Evolutionary conservation across 1,140 invertebrate genomes (phyloP), one percentile per base, ranked within the genome.

Genomic region (Bombus affinis): DNA sequence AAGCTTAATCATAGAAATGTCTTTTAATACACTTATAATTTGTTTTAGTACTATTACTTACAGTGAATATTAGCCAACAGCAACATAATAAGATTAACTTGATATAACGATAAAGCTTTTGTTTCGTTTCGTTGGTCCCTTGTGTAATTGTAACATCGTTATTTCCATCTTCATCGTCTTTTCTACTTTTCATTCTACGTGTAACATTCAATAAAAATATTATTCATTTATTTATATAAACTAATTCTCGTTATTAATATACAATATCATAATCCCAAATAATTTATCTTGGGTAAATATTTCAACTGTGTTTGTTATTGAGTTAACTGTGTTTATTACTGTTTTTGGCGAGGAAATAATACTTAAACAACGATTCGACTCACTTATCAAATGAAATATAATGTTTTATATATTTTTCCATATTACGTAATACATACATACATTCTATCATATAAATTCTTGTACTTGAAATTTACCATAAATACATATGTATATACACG

Each of bases 11-110:
- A 22, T n/a, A 5, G 5, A 42, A 28, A 28, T n/a, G 15, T 42
- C 15, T 39, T 72, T 15, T 18, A 18, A 72, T 42, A 15, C 1
- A 22, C 18, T 22, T n/a, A 12, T 39, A 83, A 59, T 62, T n/a
- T 13, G 28, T 8, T 8, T 53, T 8, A 53, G 18, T 5, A n/a
- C 28, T 28, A 2, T 62, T 62, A 88, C 91, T 92, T 87, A 93
- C 94, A 12, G 92, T 93, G 81, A 94, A 93, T 77, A 92, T 53
- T n/a, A 92, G n/a, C 93, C 94, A 94, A 66, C 91, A 93, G 44
- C 77, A 89, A 57, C 77, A 81, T 6, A 94, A 88, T 62, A 90
- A 57, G 73, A 90, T 80, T 53, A 94, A 85, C 84, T 94, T 94
- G 0, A 47, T 72, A 13, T 93, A 93, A 10, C 92, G 91, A 73